Conservation (phyloP, 2,888 invertebrate genomes). For the Lepidochrysops patricia region DNA sequence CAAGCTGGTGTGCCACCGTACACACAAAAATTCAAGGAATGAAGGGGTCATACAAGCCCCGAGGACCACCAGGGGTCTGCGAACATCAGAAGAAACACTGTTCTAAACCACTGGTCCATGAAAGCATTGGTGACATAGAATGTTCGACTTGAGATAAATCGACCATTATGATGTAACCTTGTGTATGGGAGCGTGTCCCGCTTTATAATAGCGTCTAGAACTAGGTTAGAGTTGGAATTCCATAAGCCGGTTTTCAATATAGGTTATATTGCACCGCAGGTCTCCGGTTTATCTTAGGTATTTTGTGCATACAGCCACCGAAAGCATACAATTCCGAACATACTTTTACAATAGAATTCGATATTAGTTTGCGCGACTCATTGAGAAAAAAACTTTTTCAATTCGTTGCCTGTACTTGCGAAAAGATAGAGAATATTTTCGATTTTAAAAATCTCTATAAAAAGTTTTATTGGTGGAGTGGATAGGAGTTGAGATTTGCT, state of each 20-base stretch:
- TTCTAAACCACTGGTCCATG: too few relatives aligned
- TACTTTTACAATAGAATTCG: not conserved
- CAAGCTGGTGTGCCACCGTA: too few relatives aligned
- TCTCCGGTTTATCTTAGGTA: conserved; percentile 12
- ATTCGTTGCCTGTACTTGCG: not conserved
- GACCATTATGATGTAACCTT: not conserved
- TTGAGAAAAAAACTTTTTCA: not conserved
- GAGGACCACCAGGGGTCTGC: too few relatives aligned
- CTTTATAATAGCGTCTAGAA: conserved; percentile 10
- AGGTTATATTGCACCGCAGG: conserved; percentile 13
- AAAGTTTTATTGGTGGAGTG: not conserved
- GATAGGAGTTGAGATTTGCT: not conserved
- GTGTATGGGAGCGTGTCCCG: not conserved
- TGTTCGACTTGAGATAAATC: too few relatives aligned
- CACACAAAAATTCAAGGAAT: too few relatives aligned
- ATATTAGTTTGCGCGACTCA: not conserved
- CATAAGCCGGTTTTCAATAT: conserved; percentile 14
- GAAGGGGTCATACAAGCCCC: too few relatives aligned
- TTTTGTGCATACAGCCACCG: conserved; percentile 1
- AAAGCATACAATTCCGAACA: not conserved
- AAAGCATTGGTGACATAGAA: too few relatives aligned
- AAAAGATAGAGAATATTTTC: not conserved
- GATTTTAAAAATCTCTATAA: not conserved
- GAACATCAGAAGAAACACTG: too few relatives aligned
- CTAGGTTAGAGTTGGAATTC: conserved; percentile 12